Evolutionary conservation across 1,140 invertebrate genomes (phyloP).

Genomic region (Sarcophaga peregrina): DNA sequence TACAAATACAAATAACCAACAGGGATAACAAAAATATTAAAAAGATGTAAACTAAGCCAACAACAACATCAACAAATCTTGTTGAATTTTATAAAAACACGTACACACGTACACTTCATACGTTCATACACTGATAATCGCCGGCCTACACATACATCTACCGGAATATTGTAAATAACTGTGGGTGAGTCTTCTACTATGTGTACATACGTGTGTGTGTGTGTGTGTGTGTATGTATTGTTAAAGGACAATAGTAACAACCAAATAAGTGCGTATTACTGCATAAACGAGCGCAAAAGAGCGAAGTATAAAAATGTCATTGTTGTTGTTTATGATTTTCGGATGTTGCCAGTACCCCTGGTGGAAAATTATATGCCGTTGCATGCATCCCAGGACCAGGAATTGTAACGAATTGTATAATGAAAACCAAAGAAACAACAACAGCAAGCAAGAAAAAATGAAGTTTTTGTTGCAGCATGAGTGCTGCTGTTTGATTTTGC

Average conservation of each 20-base stretch:
- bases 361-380: not conserved
- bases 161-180: too few relatives aligned
- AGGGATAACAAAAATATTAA: conserved; percentile 28
- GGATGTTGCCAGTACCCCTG: conserved; percentile 53
- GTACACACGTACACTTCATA: not conserved
- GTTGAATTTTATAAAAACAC: conserved; percentile 18
- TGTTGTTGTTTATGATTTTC: conserved; percentile 65
- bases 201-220: too few relatives aligned
- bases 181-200: too few relatives aligned
- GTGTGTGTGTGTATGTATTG: too few relatives aligned
- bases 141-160: too few relatives aligned
- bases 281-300: conserved; percentile 5
- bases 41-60: not conserved
- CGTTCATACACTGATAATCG: not conserved
- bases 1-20: not conserved
- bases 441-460: not conserved
- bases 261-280: conserved; percentile 29
- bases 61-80: not conserved
- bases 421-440: not conserved
- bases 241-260: not conserved
- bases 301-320: conserved; percentile 36
- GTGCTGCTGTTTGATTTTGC: not conserved
- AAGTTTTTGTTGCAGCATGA: not conserved
- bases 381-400: not conserved
- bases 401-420: too few relatives aligned